These are phyloP conservation scores for Anolis carolinensis DNA, from an alignment of 2,113 vertebrate genomes.

Conservation along the genomic window DNA sequence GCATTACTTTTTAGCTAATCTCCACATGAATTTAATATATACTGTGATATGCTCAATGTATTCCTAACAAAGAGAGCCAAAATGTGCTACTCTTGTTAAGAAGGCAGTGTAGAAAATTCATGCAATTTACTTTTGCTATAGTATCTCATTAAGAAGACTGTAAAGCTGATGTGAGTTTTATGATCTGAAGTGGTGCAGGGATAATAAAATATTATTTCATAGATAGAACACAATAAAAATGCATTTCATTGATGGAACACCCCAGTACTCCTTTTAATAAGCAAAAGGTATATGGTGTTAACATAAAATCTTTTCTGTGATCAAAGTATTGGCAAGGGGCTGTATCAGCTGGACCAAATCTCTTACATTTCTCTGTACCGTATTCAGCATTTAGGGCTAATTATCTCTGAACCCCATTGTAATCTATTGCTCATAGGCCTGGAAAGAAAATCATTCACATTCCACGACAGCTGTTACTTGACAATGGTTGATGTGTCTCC, in stretches of 20 bases:
- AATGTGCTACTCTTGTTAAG: constrained; percentile 51
- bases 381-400: constrained; percentile 50
- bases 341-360: constrained; percentile 43
- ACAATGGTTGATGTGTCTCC: neutral
- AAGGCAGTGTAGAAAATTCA: constrained; percentile 52
- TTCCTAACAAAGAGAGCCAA: constrained; percentile 48
- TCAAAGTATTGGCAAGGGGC: constrained; percentile 61
- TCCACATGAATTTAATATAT: constrained; percentile 52
- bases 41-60: constrained; percentile 53
- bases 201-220: constrained; percentile 71
- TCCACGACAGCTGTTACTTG: fast-evolving
- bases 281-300: constrained; percentile 44
- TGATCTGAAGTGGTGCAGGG: constrained; percentile 66
- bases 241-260: constrained; percentile 61
- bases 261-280: constrained; percentile 65
- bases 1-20: constrained; percentile 45
- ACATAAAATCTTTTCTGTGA: constrained; percentile 59
- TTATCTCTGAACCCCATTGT: constrained; percentile 26
- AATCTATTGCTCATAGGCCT: constrained; percentile 23
- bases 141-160: constrained; percentile 61
- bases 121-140: constrained; percentile 58
- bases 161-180: constrained; percentile 65
- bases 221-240: constrained; percentile 66
- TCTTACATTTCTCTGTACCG: constrained; percentile 36
- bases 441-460: constrained; percentile 16